Evolutionary conservation across 2,888 invertebrate species (phyloP).

Genomic region (Netelia virgata): DNA sequence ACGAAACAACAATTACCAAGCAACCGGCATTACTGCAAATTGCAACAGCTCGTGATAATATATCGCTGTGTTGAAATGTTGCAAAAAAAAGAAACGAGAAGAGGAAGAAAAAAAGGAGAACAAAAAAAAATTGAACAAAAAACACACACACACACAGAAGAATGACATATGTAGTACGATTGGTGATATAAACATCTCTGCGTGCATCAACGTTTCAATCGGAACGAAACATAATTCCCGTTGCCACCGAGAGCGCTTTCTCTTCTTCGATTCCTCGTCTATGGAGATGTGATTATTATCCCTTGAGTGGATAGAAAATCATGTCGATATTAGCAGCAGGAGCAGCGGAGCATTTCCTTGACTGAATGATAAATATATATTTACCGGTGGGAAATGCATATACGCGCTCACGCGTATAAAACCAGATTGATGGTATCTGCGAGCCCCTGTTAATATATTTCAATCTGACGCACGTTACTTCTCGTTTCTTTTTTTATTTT

Average conservation of each 20-base stretch:
- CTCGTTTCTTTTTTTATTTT: background rate
- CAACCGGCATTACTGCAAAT: too few relatives aligned
- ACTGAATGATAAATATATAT: constrained; percentile 59
- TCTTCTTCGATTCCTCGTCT: constrained; percentile 54
- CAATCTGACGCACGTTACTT: constrained; percentile 8
- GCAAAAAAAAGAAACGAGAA: background rate
- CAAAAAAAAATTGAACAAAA: background rate
- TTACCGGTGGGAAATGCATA: constrained; percentile 41
- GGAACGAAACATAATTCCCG: constrained; percentile 37
- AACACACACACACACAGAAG: too few relatives aligned
- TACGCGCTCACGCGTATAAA: constrained; percentile 34
- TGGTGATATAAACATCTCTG: constrained; percentile 10
- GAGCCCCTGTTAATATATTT: constrained; percentile 26
- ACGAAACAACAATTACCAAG: too few relatives aligned
- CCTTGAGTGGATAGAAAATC: constrained; percentile 26
- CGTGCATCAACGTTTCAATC: constrained; percentile 20
- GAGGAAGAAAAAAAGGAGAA: background rate
- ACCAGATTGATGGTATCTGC: constrained; percentile 52
- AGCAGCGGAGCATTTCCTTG: constrained; percentile 58
- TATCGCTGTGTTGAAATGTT: too few relatives aligned
- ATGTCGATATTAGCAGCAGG: background rate
- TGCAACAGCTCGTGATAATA: too few relatives aligned
- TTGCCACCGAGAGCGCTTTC: constrained; percentile 41
- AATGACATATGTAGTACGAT: background rate
- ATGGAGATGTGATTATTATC: constrained; percentile 52